Base-by-base conservation (phyloP, 2,113 vertebrate genomes). In the Scatophagus argus region DNA sequence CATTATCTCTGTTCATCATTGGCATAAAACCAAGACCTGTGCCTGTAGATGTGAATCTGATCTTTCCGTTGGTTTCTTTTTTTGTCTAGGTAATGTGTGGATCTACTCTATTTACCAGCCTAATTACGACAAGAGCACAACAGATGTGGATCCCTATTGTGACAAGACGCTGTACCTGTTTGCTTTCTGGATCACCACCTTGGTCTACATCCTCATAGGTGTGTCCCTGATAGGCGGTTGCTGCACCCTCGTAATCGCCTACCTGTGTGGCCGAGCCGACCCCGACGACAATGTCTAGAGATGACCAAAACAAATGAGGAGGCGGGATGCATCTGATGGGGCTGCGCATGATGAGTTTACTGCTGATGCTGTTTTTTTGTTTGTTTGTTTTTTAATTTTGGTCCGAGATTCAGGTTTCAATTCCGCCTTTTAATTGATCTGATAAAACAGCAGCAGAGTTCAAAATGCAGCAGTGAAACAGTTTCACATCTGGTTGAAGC, bases 91-190 rank as follows among this genome's bases (percentile, higher is more conserved):
- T 59, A 95, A 93, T 10, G 90, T 94, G 60, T 95, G 94, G 93
- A 92, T 95, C 84, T 95, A 95, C 86, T 89, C 92, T 1, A 92
- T 94, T 56, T 95, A 95, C 21, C 0, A 91, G 47, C 92, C 94
- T 2, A 90, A 91, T 72, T 95, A 91, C 90, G 63, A 74, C 64
- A 85, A 82, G 59, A 93, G 63, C 27, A 6, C 44, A 0, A 89
- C 81, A 0, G 8, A 1, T 3, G 2, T 4, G 23, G 43, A 61
- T 0, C 19, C 34, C 0, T 93, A 81, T 89, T 95, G 95, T n/a
- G 14, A 94, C 54, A 92, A 73, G 81, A 93, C 83, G 0, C 51
- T 95, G 8, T 95, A 95, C 86, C 61, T 90, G 66, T 95, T 85
- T 25, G 93, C 94, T 9, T 95, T 95, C 89, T 95, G 94, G 91